Percentiles rank a stretch among this genome's conserved stretches.
These are phyloP conservation scores for Callyntrura sp. DNA, from an alignment of 2,888 invertebrate genomes.

Conservation along the genomic window DNA sequence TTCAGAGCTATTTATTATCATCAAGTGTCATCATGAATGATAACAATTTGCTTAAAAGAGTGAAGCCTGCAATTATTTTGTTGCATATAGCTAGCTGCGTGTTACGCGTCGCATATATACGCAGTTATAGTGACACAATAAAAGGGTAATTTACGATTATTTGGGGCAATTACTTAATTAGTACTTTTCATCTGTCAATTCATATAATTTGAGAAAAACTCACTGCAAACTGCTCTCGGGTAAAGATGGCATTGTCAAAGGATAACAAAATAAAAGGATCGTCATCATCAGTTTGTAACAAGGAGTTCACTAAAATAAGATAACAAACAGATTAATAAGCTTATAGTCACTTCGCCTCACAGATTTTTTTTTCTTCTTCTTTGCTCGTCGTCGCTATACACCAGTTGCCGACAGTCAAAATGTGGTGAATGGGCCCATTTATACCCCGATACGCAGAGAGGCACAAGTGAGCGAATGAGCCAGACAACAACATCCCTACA, in stretches of 20 bases:
- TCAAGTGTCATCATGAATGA: too few species aligned
- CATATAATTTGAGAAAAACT: background rate
- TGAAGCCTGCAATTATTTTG: background rate
- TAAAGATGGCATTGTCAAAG: too few species aligned
- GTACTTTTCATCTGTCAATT: constrained; percentile 33
- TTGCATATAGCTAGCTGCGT: too few species aligned
- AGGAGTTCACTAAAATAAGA: constrained; percentile 1
- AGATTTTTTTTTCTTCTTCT: constrained; percentile 2
- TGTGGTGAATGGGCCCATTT: background rate
- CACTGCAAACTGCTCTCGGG: too few species aligned
- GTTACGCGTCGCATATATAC: too few species aligned
- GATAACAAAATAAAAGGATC: background rate
- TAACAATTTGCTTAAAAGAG: background rate
- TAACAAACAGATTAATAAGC: constrained; percentile 39
- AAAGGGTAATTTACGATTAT: background rate
- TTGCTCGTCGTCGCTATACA: too few species aligned
- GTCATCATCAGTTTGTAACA: background rate
- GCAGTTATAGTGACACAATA: background rate
- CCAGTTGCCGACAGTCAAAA: constrained; percentile 29
- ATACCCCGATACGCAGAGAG: background rate
- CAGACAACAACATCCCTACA: background rate
- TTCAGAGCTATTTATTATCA: too few species aligned
- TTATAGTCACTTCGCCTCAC: background rate
- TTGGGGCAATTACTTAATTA: constrained; percentile 23
- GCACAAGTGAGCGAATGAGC: background rate